Evolutionary conservation across 1,140 invertebrate genomes (phyloP), one percentile per base, ranked within the genome.

Genomic region (Drosophila pseudoobscura): DNA sequence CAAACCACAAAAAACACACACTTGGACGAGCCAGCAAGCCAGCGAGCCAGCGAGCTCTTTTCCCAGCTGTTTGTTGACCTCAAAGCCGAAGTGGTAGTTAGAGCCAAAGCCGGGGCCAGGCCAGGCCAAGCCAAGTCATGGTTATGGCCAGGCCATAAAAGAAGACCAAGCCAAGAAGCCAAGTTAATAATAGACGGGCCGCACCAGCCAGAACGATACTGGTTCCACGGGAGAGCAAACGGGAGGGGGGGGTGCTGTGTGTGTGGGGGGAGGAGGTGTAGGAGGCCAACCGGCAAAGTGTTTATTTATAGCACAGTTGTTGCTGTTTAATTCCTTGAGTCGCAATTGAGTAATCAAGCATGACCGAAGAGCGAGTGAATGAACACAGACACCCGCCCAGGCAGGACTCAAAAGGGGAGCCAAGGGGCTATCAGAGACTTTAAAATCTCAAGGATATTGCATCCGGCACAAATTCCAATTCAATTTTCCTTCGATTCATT

Each of bases 21-120:
- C 56, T 71, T 53, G 24, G 47, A 46, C 29, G 15, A 11, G 29
- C 20, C 3, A 24, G 51, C 24, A 2, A 39, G 15, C 15, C 15
- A 15, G 15, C 29, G 15, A 11, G 29, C 20, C 3, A 24, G 11
- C 69, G 52, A 47, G 50, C 52, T 61, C 71, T 72, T 72, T 73
- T 73, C 66, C 70, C 88, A 90, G 89, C 89, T 90, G 89, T 90
- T 90, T 90, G 84, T 90, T 90, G 89, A 90, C 89, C 89, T 90
- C 89, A 90, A 90, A 88, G 78, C 11, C 4, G 11, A 3, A 13
- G 35, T 13, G 11, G 35, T 13, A 39, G 11, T 13, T 13, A 15
- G n/a, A 55, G 44, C 65, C 35, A 69, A 45, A 64, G 56, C 63
- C 51, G 44, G 62, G 54, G 49, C 49, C 55, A 55, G 41, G 59